Evolutionary conservation across 2,888 invertebrate genomes (phyloP), one percentile per base, ranked within the genome.

Genomic region (Tinea pellionella): DNA sequence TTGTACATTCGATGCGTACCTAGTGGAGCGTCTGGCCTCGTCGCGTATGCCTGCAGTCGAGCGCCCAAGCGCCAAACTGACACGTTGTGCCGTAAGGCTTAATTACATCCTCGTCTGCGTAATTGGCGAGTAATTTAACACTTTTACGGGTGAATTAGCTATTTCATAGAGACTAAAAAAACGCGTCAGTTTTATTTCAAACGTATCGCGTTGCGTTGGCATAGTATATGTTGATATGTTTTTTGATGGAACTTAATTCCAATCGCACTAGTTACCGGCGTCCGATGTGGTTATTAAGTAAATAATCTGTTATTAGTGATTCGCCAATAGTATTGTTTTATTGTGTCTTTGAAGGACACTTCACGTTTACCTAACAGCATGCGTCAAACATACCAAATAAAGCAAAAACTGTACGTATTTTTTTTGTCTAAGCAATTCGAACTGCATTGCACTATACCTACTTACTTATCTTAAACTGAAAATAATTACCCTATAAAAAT

Each of bases 341-440:
- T 68, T 68, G 70, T 66, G 68, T 67, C 65, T 68, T 66, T 74
- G 72, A 19, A 59, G 41, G 68, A 70, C 68, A 71, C 62, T 63
- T 62, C 9, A 59, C 60, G 60, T 64, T 55, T 66, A n/a, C n/a
- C n/a, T n/a, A 60, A 62, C 73, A 77, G 64, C 64, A 87, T 87
- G 86, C 84, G 86, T 69, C 86, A 87, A 73, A 74, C 85, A 68
- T 87, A 87, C 72, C 87, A 87, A 73, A 74, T 87, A 71, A 85
- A 86, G 73, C 86, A 86, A 67, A 78, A 77, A 75, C 75, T 79
- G 86, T 87, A 86, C 68, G 87, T 87, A 85, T 78, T 67, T 60
- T 24, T 7, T 29, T 6, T 51, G 6, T 24, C 2, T 24, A 24
- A 24, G 6, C 15, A 42, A 24, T 24, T 24, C 3, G 6, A 24